Conservation (phyloP, 2,113 vertebrate genomes). For the Dunckerocampus dactyliophorus region DNA sequence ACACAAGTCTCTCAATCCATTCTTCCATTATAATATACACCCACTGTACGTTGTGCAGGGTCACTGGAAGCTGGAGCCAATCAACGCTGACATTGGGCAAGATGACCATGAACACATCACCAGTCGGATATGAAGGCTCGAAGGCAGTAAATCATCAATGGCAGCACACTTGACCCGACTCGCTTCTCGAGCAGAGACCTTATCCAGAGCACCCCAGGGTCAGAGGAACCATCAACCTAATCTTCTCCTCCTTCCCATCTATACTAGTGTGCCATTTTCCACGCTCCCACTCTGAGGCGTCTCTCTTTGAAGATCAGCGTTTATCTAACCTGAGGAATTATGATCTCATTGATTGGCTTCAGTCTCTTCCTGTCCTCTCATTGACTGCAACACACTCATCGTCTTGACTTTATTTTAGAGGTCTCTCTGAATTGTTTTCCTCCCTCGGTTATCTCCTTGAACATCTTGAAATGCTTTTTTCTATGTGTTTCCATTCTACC, state of each 20-base stretch:
- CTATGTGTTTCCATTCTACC: slow-evolving; percentile 6
- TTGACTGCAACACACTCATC: slow-evolving; percentile 13
- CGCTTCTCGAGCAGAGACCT: slow-evolving; percentile 13
- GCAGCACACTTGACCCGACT: slow-evolving; percentile 17
- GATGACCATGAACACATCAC: neutral
- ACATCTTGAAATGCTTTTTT: neutral
- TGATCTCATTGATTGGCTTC: slow-evolving; percentile 26
- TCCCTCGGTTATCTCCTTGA: slow-evolving; percentile 6
- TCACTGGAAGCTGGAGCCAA: neutral
- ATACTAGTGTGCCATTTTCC: neutral
- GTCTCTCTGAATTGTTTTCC: neutral
- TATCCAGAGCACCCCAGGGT: slow-evolving; percentile 16
- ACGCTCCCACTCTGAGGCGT: neutral
- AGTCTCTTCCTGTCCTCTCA: slow-evolving; percentile 1
- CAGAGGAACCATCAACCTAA: slow-evolving; percentile 33
- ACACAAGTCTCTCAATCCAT: neutral
- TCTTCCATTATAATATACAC: neutral
- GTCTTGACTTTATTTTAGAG: slow-evolving; percentile 4
- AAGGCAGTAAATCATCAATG: slow-evolving; percentile 15
- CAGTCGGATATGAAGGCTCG: neutral
- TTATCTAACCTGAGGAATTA: slow-evolving; percentile 27
- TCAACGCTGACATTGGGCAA: neutral
- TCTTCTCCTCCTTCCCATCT: slow-evolving; percentile 6
- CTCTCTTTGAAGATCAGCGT: slow-evolving; percentile 1
- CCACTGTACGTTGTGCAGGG: neutral